Base-by-base conservation (phyloP, 2,888 invertebrate species). In the Dyspetes luteomarginatus region DNA sequence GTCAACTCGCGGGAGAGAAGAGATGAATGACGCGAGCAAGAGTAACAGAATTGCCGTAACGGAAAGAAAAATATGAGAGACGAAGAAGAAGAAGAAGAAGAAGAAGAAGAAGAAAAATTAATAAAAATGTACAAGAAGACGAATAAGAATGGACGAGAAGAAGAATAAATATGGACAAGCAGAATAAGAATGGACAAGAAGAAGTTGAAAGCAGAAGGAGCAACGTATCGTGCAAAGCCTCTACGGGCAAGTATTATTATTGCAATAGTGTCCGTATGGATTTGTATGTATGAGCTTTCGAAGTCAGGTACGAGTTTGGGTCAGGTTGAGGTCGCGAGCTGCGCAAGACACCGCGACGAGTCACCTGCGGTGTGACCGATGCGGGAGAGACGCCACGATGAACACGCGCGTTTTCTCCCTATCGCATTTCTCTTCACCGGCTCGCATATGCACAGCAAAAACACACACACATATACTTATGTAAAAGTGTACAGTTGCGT, bases 291-390 rank as follows among this genome's bases (percentile, higher is more conserved):
- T n/a, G 67, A 80, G 75, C 73, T 78, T 81, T 86, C 84, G 85
- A 86, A 88, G 87, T 87, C 85, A 87, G 88, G 86, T 87, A 88
- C 87, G 86, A 81, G 80, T 73, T 71, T 77, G 84, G 88, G 88
- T 88, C 88, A 86, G 83, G 81, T 83, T 85, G 81, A 82, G 87
- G 88, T 88, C 88, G 77, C 62, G 87, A 77, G 73, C 73, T 73
- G 64, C 81, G 82, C 82, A 82, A 82, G 84, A 86, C 84, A 86
- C 86, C 86, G 83, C 86, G 87, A 85, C 85, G 86, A 88, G 88
- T 88, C 89, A 88, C 89, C 88, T 87, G 88, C 82, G 87, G 88
- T 87, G 89, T 89, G 88, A 88, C 88, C 88, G 85, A 88, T 88
- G 88, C 83, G 24, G 26, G 17, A 19, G 83, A 84, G 84, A 85